Base-by-base conservation (phyloP, 2,888 invertebrate species). In the Agrotis puta region DNA sequence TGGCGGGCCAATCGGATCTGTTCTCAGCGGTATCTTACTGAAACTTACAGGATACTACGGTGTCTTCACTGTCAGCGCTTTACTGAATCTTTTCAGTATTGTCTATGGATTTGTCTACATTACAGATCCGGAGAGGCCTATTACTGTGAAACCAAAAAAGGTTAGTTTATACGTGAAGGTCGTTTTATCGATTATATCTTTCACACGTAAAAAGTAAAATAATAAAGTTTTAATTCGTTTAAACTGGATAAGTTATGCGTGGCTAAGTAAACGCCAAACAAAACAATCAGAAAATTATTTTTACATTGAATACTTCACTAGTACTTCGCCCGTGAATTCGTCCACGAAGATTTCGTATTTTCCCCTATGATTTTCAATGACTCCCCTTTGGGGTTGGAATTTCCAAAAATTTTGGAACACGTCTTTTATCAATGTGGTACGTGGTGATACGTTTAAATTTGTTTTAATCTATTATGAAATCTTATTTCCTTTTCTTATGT, bases 21-120 rank as follows among this genome's bases (percentile, higher is more conserved):
- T 94, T 45, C 85, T 95, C 0, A 95, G 95, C 88, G 95, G 95
- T 0, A 87, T 95, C 51, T 79, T 95, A 11, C 78, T 95, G n/a
- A 89, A 93, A 20, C 85, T 90, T 59, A 88, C 94, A 48, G 96
- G 96, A 5, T 96, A 96, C 76, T 96, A 96, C 70, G 97, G 97
- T 14, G 96, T 96, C 5, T 96, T 96, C 82, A 85, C 92, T 0
- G 79, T 96, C 45, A 93, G 95, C 73, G 91, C 96, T 0, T 56
- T 92, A 0, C 85, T 96, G 74, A 94, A 96, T 76, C 66, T 92
- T 3, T 88, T 93, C 58, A 96, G 95, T 81, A 92, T 96, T 33
- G 61, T 88, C 2, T 96, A 97, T 78, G 96, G 96, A 16, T 89
- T 92, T 56, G 86, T 93, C 57, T 91, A 90, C 59, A 93, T 96